A percentile compares a stretch with the other conserved stretches of the same genome.
Conservation (phyloP, 2,797 vertebrate genomes). For the Intellagama lesueurii region DNA sequence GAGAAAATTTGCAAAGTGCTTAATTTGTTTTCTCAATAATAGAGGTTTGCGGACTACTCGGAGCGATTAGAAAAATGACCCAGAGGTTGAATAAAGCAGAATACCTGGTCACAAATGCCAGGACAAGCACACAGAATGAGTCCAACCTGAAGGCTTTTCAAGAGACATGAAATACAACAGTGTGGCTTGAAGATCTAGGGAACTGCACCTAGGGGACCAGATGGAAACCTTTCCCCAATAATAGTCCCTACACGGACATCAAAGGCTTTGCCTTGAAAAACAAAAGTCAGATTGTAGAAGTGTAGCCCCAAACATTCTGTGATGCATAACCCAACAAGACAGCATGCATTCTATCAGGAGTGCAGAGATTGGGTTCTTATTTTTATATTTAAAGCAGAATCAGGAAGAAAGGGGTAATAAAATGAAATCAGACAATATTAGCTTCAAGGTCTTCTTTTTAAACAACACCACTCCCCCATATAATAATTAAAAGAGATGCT, state of each 20-base stretch:
- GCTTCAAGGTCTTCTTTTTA: background rate
- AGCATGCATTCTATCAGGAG: background rate
- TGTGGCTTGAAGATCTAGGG: slow-evolving; percentile 55
- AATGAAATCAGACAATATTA: background rate
- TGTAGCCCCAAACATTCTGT: background rate
- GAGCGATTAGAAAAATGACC: slow-evolving; percentile 41
- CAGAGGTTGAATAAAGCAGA: slow-evolving; percentile 41
- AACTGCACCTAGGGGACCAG: slow-evolving; percentile 45
- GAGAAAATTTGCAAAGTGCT: slow-evolving; percentile 56
- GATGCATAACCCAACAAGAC: background rate
- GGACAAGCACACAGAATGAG: slow-evolving; percentile 54
- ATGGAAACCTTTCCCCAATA: slow-evolving; percentile 61
- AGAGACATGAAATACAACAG: slow-evolving; percentile 64
- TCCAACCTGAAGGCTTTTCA: slow-evolving; percentile 61
- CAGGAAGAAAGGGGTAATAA: background rate
- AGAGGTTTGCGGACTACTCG: slow-evolving; percentile 52
- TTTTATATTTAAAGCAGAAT: background rate
- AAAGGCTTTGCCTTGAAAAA: slow-evolving; percentile 64
- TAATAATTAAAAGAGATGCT: background rate
- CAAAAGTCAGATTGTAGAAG: slow-evolving; percentile 56
- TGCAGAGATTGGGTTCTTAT: slow-evolving; percentile 4
- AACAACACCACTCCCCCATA: background rate
- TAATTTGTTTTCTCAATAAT: slow-evolving; percentile 48
- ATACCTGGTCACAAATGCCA: slow-evolving; percentile 53
- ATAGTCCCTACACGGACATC: slow-evolving; percentile 40